These are phyloP conservation scores for Brachyistius frenatus DNA, from an alignment of 2,113 vertebrate genomes.

Conservation along the genomic window DNA sequence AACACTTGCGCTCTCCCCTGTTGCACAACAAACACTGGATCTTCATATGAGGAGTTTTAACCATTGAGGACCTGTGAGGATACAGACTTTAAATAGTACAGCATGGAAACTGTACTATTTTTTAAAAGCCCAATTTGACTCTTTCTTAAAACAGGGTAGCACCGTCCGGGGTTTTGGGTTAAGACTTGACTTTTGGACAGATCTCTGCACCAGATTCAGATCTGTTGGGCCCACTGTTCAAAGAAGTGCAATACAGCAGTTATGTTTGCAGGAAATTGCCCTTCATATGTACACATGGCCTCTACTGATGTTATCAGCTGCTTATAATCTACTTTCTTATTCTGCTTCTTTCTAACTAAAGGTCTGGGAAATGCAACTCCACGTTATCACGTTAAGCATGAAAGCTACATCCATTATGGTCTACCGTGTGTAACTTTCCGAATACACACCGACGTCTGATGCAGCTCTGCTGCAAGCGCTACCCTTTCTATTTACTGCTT, in stretches of 20 bases:
- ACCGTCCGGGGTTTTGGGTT: neutral
- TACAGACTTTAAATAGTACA: conserved; percentile 29
- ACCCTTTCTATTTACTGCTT: too few species aligned
- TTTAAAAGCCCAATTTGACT: neutral
- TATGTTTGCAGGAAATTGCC: conserved; percentile 10
- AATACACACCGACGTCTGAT: too few species aligned
- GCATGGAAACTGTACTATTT: conserved; percentile 19
- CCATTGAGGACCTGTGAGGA: conserved; percentile 35
- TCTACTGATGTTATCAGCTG: neutral
- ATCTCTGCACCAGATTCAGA: neutral
- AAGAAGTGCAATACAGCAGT: neutral
- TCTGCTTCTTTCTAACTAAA: too few species aligned
- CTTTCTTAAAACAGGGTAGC: neutral
- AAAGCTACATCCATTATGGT: too few species aligned
- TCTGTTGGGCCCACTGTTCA: neutral
- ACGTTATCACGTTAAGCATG: too few species aligned
- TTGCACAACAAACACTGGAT: conserved; percentile 19
- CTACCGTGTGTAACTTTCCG: too few species aligned
- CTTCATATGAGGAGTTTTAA: conserved; percentile 11
- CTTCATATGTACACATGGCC: neutral
- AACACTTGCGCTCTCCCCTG: conserved; percentile 26
- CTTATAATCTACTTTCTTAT: too few species aligned
- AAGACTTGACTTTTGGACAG: too few species aligned
- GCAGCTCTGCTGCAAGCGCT: too few species aligned
- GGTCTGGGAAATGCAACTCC: too few species aligned